Percentiles rank a stretch among this genome's conserved stretches.
These are phyloP conservation scores for Thamnophis elegans DNA, from an alignment of 2,797 vertebrate genomes.

Conservation along the genomic window DNA sequence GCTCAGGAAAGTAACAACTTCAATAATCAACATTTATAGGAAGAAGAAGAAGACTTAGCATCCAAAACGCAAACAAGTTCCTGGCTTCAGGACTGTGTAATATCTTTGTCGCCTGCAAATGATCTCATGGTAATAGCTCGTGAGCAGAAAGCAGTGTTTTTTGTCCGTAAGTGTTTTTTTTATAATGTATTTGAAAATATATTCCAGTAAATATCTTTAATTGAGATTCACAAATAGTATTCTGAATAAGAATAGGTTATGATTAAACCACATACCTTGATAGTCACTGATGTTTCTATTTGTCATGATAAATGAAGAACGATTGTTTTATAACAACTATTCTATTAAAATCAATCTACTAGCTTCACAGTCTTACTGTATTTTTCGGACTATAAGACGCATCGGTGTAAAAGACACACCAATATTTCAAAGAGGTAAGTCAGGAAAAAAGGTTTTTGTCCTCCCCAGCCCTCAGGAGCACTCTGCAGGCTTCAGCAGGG, in stretches of 20 bases:
- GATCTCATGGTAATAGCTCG: constrained; percentile 92
- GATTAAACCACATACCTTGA: background rate
- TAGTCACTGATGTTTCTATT: background rate
- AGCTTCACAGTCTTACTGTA: background rate
- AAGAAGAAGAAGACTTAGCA: constrained; percentile 61
- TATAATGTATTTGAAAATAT: background rate
- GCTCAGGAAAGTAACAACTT: background rate
- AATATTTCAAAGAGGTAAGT: no score
- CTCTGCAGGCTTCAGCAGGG: no score
- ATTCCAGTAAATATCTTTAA: background rate
- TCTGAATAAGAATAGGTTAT: background rate
- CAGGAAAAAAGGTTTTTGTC: no score
- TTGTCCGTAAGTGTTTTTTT: constrained; percentile 80
- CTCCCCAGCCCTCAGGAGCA: no score
- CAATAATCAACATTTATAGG: constrained; percentile 67
- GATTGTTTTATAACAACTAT: background rate
- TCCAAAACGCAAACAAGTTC: constrained; percentile 71
- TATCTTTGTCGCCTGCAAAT: constrained; percentile 92
- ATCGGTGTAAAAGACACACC: no score
- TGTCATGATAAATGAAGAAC: background rate
- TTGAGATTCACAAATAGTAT: background rate
- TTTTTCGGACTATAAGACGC: no score
- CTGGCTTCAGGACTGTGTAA: constrained; percentile 92
- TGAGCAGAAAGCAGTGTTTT: constrained; percentile 90
- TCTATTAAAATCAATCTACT: background rate